Base-by-base conservation (phyloP, 1,140 invertebrate genomes). In the Heliconius congener region DNA sequence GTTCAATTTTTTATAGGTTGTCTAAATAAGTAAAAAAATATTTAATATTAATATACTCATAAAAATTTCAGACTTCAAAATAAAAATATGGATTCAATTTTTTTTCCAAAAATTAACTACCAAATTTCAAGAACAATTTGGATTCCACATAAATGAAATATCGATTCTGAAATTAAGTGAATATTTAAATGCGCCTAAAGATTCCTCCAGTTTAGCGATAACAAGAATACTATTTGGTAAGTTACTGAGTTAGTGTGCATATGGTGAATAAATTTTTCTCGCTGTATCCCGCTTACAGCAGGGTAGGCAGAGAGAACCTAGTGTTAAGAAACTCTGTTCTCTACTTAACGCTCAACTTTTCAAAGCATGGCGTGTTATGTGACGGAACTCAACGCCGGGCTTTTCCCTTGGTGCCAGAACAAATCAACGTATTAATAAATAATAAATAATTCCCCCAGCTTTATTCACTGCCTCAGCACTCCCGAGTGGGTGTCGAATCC, bases 161-260 rank as follows among this genome's bases (percentile, higher is more conserved):
- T 86, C 89, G 18, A 87, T 94, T 70, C 79, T 84, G 4, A 93
- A 93, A 77, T 89, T 98, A 30, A 93, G 96, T 0, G 74, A 83
- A 16, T 95, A 96, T 74, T 88, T 98, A 82, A 96, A 97, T 83
- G 87, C 94, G 46, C 97, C 97, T 0, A 96, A 96, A n/a, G 97
- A 98, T 94, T 95, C 97, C 11, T 96, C 97, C 0, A 96, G 96
- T 87, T 95, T 98, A 34, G 97, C 96, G n/a, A 91, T 98, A 1
- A 95, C 96, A 19, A 95, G 98, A 76, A 96, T 97, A 82, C 90
- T 97, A 1, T 98, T 97, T 91, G 97, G 97, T 98, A 94, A 96
- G 94, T 66, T 11, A n/a, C 0, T 60, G 9, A 8, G 3, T n/a
- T 23, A 23, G 2, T 1, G 13, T 0, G 2, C 8, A 16, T 66